These are phyloP conservation scores for Oreochromis mossambicus DNA, from an alignment of 2,797 vertebrate genomes.

Conservation along the genomic window DNA sequence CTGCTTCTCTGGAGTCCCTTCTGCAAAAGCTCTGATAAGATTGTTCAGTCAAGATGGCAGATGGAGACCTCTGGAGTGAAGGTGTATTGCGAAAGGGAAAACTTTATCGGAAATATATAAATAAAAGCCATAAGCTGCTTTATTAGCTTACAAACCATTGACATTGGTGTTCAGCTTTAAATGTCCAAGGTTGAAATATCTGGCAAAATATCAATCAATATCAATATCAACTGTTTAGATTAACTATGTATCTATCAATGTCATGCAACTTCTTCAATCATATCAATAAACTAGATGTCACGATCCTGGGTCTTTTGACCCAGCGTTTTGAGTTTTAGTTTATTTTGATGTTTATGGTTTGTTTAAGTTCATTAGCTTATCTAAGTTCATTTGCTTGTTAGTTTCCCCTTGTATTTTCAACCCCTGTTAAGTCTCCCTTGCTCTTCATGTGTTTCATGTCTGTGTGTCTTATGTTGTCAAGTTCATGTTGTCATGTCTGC, in stretches of 20 bases:
- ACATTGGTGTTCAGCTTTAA: accelerated
- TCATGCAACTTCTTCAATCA: neutral
- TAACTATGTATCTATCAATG: neutral
- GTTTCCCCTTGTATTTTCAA: no score
- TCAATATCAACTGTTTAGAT: neutral
- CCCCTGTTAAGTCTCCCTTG: no score
- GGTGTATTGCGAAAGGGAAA: neutral
- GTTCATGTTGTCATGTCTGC: no score
- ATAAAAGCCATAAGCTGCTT: neutral
- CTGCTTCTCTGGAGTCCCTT: conserved; percentile 31
- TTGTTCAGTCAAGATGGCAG: conserved; percentile 29
- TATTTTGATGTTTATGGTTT: no score
- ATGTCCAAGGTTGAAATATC: accelerated
- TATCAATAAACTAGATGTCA: no score
- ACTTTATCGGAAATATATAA: neutral
- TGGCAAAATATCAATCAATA: neutral
- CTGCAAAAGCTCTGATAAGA: conserved; percentile 57
- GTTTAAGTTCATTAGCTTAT: no score
- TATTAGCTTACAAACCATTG: neutral
- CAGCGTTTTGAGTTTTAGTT: no score
- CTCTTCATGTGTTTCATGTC: no score
- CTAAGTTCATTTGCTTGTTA: no score
- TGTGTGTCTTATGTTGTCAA: no score
- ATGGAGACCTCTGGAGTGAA: neutral
- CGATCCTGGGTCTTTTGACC: no score